These are phyloP conservation scores for Chamaea fasciata DNA, from an alignment of 2,113 vertebrate genomes.

Conservation along the genomic window DNA sequence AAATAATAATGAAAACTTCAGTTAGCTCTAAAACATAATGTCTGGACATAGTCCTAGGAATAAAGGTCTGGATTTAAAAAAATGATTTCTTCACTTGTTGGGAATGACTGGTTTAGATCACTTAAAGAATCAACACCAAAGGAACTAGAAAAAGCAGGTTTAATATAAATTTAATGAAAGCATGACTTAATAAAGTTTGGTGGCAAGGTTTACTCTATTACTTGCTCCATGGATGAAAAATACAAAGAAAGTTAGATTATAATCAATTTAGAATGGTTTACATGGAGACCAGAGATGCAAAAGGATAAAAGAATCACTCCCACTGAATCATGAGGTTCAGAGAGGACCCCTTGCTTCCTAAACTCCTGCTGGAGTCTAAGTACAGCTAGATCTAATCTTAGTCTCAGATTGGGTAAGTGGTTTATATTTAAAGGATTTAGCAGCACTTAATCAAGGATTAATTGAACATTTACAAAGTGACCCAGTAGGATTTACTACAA, in stretches of 20 bases:
- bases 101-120: neutral
- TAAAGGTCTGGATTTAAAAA: neutral
- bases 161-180: neutral
- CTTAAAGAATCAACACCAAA: neutral
- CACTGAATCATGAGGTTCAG: neutral
- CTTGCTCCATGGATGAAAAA: neutral
- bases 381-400: neutral
- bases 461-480: neutral
- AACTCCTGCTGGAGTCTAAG: neutral
- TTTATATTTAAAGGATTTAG: neutral
- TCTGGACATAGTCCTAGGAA: neutral
- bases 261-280: neutral
- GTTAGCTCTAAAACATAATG: neutral
- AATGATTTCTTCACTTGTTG: neutral
- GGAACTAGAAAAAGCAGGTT: neutral
- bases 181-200: fast-evolving
- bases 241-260: neutral
- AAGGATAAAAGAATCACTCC: neutral
- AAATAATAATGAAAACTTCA: neutral
- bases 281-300: neutral
- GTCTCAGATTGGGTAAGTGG: neutral
- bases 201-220: neutral
- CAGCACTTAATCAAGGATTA: neutral
- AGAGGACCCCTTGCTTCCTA: neutral
- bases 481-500: neutral